A percentile compares a stretch with the other conserved stretches of the same genome.
phyloP scores from a whole-genome alignment of 2,113 vertebrate genomes.

The Urocynchramus pylzowi region DNA sequence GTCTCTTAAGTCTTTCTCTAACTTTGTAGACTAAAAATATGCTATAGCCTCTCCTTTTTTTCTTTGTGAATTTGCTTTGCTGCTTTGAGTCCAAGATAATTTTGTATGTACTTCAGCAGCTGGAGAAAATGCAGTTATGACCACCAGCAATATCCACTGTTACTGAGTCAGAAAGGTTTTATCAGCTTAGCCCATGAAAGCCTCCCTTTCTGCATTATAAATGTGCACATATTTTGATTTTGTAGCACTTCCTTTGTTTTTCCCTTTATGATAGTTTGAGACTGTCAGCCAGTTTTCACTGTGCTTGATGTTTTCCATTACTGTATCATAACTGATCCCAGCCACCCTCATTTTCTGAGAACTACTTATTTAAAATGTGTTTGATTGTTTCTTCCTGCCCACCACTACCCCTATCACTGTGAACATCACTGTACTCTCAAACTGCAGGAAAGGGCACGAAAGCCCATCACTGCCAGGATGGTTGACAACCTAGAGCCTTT shows the following conservation, averaged over 20 bases:
- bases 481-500: background rate
- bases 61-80: background rate
- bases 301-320: background rate
- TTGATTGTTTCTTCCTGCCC: background rate
- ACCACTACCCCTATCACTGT: background rate
- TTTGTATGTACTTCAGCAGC: background rate
- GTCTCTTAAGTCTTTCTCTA: background rate
- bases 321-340: background rate
- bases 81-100: background rate
- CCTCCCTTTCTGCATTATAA: constrained; percentile 27
- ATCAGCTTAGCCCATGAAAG: constrained; percentile 21
- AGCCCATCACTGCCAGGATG: background rate
- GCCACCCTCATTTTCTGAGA: background rate
- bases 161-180: constrained; percentile 16
- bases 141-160: background rate
- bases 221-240: background rate
- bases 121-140: constrained; percentile 10
- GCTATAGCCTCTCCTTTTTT: background rate
- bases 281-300: background rate
- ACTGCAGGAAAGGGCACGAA: background rate
- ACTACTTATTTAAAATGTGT: background rate
- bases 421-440: background rate
- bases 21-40: background rate
- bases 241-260: background rate
- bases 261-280: background rate